Conservation (phyloP, 1,140 invertebrate genomes). For the Drosophila arawakana region DNA sequence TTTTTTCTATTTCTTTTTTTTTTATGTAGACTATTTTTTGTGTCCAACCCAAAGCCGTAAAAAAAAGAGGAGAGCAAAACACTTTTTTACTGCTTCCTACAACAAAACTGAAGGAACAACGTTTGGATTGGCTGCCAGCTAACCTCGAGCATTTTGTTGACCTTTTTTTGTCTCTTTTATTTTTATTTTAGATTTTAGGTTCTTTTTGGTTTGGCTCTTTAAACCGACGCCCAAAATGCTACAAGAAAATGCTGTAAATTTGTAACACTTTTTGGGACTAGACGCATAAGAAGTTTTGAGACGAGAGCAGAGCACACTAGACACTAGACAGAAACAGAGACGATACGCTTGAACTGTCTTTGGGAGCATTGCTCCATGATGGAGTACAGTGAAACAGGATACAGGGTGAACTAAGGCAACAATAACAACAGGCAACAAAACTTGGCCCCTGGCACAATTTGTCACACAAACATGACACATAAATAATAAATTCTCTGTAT, state of each 20-base stretch:
- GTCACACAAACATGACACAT: conserved; percentile 76
- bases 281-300: conserved; percentile 32
- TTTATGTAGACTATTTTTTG: conserved; percentile 34
- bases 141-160: conserved; percentile 76
- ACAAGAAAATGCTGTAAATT: conserved; percentile 77
- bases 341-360: conserved; percentile 41
- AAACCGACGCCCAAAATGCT: conserved; percentile 65
- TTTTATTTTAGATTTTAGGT: conserved; percentile 53
- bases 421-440: conserved; percentile 59
- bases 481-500: conserved; percentile 63
- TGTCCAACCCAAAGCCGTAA: conserved; percentile 76
- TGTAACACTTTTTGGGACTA: conserved; percentile 72
- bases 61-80: conserved; percentile 47
- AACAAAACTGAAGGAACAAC: conserved; percentile 36
- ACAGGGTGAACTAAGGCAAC: conserved; percentile 28
- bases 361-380: conserved; percentile 14
- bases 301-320: conserved; percentile 4
- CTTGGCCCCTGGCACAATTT: conserved; percentile 76
- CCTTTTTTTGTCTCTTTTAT: conserved; percentile 68
- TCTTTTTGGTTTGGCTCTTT: conserved; percentile 48
- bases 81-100: conserved; percentile 76
- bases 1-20: conserved; percentile 12
- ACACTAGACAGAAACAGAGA: conserved; percentile 24
- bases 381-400: not conserved
- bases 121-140: conserved; percentile 54